Evolutionary conservation across 2,888 invertebrate genomes (phyloP).

Genomic region (Ornithoptera priamus): DNA sequence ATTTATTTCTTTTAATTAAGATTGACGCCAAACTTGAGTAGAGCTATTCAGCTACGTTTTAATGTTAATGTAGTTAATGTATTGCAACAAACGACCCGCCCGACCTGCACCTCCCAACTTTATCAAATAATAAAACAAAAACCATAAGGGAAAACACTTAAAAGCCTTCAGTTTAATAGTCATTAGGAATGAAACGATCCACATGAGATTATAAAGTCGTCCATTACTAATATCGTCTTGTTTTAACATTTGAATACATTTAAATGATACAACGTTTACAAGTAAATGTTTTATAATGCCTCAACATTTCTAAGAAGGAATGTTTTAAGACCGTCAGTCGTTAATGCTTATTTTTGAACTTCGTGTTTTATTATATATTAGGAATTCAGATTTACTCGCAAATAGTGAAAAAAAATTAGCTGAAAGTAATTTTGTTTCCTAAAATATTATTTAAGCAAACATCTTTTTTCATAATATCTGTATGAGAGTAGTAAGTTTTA

Average conservation of each 20-base stretch:
- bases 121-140: conserved; percentile 8
- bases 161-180: conserved; percentile 13
- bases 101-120: conserved; percentile 2
- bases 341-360: conserved; percentile 2
- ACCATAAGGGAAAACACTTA: conserved; percentile 1
- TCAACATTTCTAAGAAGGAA: conserved; percentile 6
- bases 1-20: no score
- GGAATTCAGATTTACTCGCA: no score
- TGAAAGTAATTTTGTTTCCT: no score
- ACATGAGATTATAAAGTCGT: conserved; percentile 8
- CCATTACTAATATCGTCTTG: conserved; percentile 13
- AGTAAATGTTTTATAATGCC: conserved; percentile 19
- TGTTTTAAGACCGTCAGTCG: conserved; percentile 3
- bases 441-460: no score
- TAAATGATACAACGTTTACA: conserved; percentile 18
- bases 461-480: no score
- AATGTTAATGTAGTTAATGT: neutral
- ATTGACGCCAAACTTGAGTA: no score
- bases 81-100: neutral
- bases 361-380: neutral
- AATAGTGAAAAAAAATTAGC: no score
- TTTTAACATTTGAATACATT: conserved; percentile 18
- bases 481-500: no score
- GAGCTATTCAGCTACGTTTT: neutral
- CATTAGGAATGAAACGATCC: conserved; percentile 14